Evolutionary conservation across 2,888 invertebrate species (phyloP).

Genomic region (Ornithoptera priamus): DNA sequence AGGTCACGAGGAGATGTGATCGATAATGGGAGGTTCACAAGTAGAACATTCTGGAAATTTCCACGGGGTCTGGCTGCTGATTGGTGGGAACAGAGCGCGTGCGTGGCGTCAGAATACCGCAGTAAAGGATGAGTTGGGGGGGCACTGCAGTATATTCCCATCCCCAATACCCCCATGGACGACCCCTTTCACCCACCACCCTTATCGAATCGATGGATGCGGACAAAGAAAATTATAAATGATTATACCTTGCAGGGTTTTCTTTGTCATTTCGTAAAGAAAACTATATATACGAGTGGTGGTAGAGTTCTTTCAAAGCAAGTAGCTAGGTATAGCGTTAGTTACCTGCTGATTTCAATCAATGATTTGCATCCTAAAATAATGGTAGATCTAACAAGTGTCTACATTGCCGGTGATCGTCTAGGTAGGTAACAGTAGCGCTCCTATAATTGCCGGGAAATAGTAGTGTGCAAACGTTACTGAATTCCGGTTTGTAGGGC

Average conservation of each 20-base stretch:
- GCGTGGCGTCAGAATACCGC: not conserved
- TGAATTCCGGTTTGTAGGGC: no score
- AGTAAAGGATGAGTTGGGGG: not conserved
- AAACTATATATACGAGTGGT: not conserved
- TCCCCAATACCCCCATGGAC: not conserved
- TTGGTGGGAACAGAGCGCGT: not conserved
- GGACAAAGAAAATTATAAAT: not conserved
- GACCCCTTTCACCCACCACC: not conserved
- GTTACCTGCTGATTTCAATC: no score
- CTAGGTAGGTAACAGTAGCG: no score
- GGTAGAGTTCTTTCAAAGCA: no score
- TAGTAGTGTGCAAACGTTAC: no score
- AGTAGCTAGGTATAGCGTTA: no score
- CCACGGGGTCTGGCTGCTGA: not conserved
- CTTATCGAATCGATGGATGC: not conserved
- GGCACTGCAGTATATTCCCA: not conserved
- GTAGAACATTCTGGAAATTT: not conserved
- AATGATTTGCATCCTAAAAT: no score
- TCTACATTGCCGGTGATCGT: no score
- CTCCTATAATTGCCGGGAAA: no score
- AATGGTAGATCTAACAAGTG: no score
- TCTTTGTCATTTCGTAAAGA: not conserved
- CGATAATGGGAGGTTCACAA: not conserved
- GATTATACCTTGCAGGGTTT: not conserved
- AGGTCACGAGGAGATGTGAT: not conserved